phyloP scores from a whole-genome alignment of 2,113 vertebrate species.

The Meriones unguiculatus region DNA sequence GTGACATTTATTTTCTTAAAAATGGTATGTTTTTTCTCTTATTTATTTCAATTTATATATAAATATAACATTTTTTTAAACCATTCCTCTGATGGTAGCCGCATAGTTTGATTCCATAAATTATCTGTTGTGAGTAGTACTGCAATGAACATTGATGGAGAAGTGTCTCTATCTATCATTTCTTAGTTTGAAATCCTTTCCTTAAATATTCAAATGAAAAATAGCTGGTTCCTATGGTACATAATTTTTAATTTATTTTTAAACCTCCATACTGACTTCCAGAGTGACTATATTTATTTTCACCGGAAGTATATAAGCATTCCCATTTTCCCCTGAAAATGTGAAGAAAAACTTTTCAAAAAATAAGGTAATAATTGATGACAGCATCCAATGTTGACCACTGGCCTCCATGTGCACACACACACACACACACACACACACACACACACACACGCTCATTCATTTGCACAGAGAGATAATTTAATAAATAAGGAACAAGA shows the following conservation, averaged over 20 bases:
- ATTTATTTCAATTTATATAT: background rate
- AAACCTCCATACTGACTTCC: background rate
- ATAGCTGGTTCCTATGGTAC: background rate
- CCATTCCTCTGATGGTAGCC: background rate
- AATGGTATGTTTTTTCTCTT: background rate
- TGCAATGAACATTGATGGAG: background rate
- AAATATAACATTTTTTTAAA: background rate
- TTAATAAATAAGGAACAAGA: background rate
- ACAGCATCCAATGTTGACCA: background rate
- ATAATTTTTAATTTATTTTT: background rate
- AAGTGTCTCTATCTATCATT: background rate
- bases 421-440: background rate
- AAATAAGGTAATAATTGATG: background rate
- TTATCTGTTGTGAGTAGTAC: background rate
- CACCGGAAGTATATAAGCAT: background rate
- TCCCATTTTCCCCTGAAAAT: background rate
- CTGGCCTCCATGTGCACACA: background rate
- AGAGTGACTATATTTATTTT: background rate
- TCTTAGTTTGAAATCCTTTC: background rate
- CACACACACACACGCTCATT: background rate
- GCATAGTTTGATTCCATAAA: background rate
- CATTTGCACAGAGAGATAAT: background rate
- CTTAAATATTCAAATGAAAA: background rate
- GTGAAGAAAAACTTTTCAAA: background rate
- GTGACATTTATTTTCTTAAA: background rate